Evolutionary conservation across 2,888 invertebrate genomes (phyloP), one percentile per base, ranked within the genome.

Genomic region (Andrena marginata): DNA sequence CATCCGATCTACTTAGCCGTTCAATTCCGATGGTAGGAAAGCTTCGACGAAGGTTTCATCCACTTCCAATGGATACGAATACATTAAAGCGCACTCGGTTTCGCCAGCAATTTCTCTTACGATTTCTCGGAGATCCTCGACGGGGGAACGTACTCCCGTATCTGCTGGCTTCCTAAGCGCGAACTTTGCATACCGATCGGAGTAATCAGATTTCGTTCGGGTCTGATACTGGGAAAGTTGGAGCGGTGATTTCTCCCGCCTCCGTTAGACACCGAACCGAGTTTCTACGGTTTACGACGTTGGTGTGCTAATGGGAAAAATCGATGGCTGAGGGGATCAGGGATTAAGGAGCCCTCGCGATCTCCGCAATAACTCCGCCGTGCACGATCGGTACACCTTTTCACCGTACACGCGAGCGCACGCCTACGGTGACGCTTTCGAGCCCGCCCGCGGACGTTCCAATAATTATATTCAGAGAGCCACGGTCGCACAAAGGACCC

Each of bases 381-480:
- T 16, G 16, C 16, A 42, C 16, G 4, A 42, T 42, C 42, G 3
- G 13, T n/a, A 16, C 16, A 1, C 16, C 42, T 56, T 56, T 20
- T 10, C 23, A 26, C 23, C 23, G 10, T 23, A 10, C 23, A 56
- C 23, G 56, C 56, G 20, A 56, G 23, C 23, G 56, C 26, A 10
- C 56, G 23, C 20, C 23, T 56, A 10, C 20, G 20, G n/a, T 33
- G 51, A 35, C 23, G 35, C 8, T 26, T 26, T 49, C 59, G 62
- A 69, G 49, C 69, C 65, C 35, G 20, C 20, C 26, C 26, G 48
- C 26, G 10, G 29, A 26, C 42, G 29, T 54, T 13, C n/a, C 62
- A 29, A 65, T 72, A 72, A 75, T 77, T 56, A 60, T 56, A 62
- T 64, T 79, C 56, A 33, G 80, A 77, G 70, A 74, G 26, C 42